These are phyloP conservation scores for Argyresthia albistria DNA, from an alignment of 2,888 invertebrate species.

Conservation along the genomic window DNA sequence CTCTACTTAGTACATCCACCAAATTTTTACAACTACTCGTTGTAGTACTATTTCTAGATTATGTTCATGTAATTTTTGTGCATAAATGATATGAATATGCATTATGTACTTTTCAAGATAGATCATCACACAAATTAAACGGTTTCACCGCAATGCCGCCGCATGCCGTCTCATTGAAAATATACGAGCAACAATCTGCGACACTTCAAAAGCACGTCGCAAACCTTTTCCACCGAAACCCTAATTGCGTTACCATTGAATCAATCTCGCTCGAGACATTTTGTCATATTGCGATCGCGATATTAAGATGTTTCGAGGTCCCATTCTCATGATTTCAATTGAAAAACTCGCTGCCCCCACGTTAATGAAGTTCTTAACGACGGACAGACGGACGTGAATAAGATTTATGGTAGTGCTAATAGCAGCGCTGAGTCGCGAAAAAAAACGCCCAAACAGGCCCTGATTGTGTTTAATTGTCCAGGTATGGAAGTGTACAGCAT, in stretches of 20 bases:
- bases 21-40: too few relatives aligned
- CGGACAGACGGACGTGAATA: slow-evolving; percentile 33
- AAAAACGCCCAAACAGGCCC: slow-evolving; percentile 26
- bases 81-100: too few relatives aligned
- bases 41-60: too few relatives aligned
- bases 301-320: slow-evolving; percentile 41
- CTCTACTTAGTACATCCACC: too few relatives aligned
- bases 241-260: slow-evolving; percentile 15
- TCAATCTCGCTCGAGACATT: slow-evolving; percentile 35
- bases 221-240: not conserved
- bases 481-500: too few relatives aligned
- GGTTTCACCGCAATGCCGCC: too few relatives aligned
- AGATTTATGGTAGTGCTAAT: slow-evolving; percentile 60
- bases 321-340: slow-evolving; percentile 39
- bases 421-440: slow-evolving; percentile 18
- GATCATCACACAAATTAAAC: too few relatives aligned
- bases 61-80: too few relatives aligned
- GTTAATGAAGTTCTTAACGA: slow-evolving; percentile 63
- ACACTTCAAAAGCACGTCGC: not conserved
- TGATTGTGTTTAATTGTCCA: not conserved
- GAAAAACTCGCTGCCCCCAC: slow-evolving; percentile 41
- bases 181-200: not conserved
- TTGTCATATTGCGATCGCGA: slow-evolving; percentile 37
- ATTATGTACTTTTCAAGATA: too few relatives aligned
- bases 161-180: not conserved